A percentile compares a stretch with the other conserved stretches of the same genome.
Evolutionary conservation across 30 jellyfish, hydroid and myxozoan species (phyloP).

Genomic region (Clytia hemisphaerica): DNA sequence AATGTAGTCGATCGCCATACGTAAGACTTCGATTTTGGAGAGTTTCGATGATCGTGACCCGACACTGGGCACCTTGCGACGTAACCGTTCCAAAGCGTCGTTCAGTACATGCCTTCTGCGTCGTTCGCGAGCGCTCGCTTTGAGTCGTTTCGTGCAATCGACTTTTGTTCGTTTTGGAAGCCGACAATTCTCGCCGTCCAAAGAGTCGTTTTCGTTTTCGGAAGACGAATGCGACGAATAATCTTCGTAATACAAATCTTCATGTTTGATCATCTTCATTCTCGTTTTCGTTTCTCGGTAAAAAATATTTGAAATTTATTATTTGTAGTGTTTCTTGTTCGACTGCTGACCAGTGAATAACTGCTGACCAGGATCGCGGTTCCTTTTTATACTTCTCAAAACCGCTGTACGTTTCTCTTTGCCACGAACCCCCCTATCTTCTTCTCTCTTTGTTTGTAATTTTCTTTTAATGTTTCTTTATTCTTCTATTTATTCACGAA

Average conservation of each 20-base stretch:
- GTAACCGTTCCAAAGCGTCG: constrained; percentile 72
- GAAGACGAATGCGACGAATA: neutral
- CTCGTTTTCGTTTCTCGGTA: neutral
- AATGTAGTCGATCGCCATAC: constrained; percentile 85
- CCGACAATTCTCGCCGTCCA: too few relatives aligned
- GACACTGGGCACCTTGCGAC: constrained; percentile 66
- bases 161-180: too few relatives aligned
- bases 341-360: constrained; percentile 9
- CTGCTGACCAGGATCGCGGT: constrained; percentile 6
- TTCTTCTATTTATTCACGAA: too few relatives aligned
- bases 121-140: constrained; percentile 95
- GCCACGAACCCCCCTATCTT: too few relatives aligned
- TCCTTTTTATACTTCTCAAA: too few relatives aligned
- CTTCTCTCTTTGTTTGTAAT: too few relatives aligned
- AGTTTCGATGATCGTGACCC: constrained; percentile 47
- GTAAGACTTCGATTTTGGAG: constrained; percentile 81
- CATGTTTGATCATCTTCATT: constrained; percentile 8
- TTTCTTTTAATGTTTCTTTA: too few relatives aligned
- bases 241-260: neutral
- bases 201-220: too few relatives aligned
- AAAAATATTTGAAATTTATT: neutral
- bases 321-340: neutral
- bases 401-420: too few relatives aligned
- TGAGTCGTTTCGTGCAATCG: constrained; percentile 59
- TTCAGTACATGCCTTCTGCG: constrained; percentile 84